A percentile compares a stretch with the other conserved stretches of the same genome.
phyloP scores from a whole-genome alignment of 2,113 vertebrate genomes.

The Connochaetes taurinus region DNA sequence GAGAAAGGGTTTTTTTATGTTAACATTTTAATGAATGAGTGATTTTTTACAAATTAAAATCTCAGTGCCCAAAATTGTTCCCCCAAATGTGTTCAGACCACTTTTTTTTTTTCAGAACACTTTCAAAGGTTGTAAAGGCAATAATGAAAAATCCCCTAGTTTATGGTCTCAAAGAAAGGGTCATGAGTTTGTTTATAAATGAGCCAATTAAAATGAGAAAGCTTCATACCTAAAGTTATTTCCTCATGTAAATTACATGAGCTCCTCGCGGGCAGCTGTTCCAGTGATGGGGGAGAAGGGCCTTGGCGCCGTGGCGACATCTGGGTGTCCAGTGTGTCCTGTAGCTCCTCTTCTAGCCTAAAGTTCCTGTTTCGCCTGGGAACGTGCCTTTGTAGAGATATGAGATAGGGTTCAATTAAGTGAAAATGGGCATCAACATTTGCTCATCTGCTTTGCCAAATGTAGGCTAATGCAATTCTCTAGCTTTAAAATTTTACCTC shows the following conservation, averaged over 20 bases:
- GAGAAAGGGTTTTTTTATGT: neutral
- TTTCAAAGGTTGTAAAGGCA: neutral
- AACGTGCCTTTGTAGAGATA: neutral
- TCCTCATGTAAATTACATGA: neutral
- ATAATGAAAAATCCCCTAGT: neutral
- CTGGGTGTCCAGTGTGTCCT: neutral
- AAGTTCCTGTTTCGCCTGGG: neutral
- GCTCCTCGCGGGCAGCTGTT: neutral
- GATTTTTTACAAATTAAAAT: neutral
- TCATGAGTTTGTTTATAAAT: neutral
- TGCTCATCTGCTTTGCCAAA: neutral
- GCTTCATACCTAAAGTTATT: neutral
- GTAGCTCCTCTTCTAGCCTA: neutral
- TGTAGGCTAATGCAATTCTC: too few species aligned
- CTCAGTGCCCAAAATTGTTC: neutral
- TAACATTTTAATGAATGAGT: neutral
- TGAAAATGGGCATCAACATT: fast-evolving
- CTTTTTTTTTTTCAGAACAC: neutral
- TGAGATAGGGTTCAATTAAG: neutral
- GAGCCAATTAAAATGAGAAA: neutral
- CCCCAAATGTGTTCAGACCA: neutral
- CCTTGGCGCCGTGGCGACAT: fast-evolving
- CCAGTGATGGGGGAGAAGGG: neutral
- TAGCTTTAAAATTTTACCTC: neutral
- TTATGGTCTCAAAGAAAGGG: neutral